These are phyloP conservation scores for Etheostoma nigrum DNA, from an alignment of 2,797 vertebrate species.

Conservation along the genomic window DNA sequence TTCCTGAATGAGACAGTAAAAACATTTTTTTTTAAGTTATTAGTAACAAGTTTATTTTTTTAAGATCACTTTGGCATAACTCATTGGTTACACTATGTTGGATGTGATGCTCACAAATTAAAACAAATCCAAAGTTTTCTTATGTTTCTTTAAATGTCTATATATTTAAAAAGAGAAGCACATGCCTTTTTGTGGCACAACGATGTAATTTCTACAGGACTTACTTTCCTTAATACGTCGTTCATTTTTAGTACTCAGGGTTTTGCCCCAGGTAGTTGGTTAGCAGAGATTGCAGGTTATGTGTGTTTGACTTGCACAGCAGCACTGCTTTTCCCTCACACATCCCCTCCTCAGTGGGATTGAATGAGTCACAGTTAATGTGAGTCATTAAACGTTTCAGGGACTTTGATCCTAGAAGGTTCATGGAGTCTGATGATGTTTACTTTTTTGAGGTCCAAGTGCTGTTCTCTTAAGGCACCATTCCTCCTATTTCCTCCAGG, in stretches of 20 bases:
- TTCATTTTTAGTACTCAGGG: background rate
- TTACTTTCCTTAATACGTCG: background rate
- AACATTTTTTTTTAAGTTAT: too few relatives aligned
- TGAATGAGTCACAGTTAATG: constrained; percentile 26
- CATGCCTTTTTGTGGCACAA: too few relatives aligned
- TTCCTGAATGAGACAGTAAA: background rate
- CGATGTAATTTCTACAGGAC: too few relatives aligned
- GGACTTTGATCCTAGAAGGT: constrained; percentile 3
- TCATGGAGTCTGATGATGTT: background rate
- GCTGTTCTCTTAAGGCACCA: background rate
- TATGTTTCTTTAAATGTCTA: too few relatives aligned
- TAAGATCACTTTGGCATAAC: background rate
- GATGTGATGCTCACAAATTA: background rate
- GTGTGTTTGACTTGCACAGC: constrained; percentile 16
- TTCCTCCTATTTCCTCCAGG: constrained; percentile 58
- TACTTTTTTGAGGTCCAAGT: background rate
- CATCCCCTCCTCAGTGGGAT: background rate
- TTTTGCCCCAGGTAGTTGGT: constrained; percentile 18
- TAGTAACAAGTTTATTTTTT: background rate
- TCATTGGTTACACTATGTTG: background rate
- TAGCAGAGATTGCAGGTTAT: background rate
- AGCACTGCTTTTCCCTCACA: background rate
- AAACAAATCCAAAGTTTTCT: too few relatives aligned
- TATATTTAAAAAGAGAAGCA: too few relatives aligned
- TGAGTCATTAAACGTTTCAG: constrained; percentile 4